Evolutionary conservation across 1,140 invertebrate genomes (phyloP), one percentile per base, ranked within the genome.

Genomic region (Micrasema minimum): DNA sequence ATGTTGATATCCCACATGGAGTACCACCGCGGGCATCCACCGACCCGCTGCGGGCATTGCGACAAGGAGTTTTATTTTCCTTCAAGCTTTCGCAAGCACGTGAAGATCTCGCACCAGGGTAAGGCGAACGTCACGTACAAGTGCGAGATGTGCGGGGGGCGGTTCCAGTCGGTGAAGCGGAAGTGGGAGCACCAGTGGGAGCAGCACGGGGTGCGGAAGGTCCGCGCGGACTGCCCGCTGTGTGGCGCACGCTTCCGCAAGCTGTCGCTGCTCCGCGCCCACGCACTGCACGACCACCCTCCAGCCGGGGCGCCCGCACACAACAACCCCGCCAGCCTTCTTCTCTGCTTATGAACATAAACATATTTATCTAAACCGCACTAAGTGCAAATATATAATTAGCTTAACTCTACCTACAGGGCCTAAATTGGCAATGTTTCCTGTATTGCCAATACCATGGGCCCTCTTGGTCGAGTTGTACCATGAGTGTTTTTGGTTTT

Each of bases 161-260:
- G 79, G 31, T 82, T 81, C 18, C 77, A 76, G 22, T 80, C 78
- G 67, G 75, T 83, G 26, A 83, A 82, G 50, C 79, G 80, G 20
- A 85, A 84, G 53, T 84, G 83, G 83, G 82, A 84, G 46, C 83
- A 85, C 69, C 81, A 84, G 61, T 85, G 83, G 83, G 70, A 57
- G 2, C 62, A 79, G 5, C 83, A 85, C 57, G 55, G 55, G 16
- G 66, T 80, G 4, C 83, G 83, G 41, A 84, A 84, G 66, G 78
- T 79, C 48, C 77, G 82, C 0, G 78, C 81, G 0, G 83, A 85
- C 61, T 85, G 83, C 66, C 51, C 78, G 7, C 65, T 81, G 0
- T 85, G 83, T 59, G 78, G 74, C 0, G 77, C 77, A 0, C 81
- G 83, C 71, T 85, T 82, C 55, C 78, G 83, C 20, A 75, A 75